Evolutionary conservation across 2,888 invertebrate species (phyloP).

Genomic region (Drosophila paucipuncta): DNA sequence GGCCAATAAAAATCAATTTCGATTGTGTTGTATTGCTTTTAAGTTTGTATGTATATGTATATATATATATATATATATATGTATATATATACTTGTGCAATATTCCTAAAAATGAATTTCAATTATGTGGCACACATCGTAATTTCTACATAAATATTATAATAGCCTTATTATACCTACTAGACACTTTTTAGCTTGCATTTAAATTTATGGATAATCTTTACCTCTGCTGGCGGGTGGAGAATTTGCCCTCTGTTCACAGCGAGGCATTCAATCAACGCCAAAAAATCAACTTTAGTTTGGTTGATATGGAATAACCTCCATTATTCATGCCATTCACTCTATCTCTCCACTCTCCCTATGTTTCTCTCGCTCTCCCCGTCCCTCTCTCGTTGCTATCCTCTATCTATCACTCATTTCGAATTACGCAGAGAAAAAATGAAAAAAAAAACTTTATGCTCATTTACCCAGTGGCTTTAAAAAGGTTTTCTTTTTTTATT

Average conservation of each 20-base stretch:
- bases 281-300: conserved; percentile 63
- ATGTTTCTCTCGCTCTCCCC: not conserved
- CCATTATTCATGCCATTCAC: conserved; percentile 49
- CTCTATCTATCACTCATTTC: conserved; percentile 43
- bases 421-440: conserved; percentile 23
- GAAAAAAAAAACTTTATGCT: conserved; percentile 59
- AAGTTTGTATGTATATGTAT: not conserved
- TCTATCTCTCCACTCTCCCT: not conserved
- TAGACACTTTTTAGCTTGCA: not conserved
- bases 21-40: not conserved
- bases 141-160: not conserved
- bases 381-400: not conserved
- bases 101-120: not conserved
- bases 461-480: conserved; percentile 69
- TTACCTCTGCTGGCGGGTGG: not conserved
- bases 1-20: conserved; percentile 21
- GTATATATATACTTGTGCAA: not conserved
- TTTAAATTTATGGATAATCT: conserved; percentile 13
- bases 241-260: conserved; percentile 2
- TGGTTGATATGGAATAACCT: conserved; percentile 57
- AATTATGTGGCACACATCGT: not conserved
- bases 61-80: no score
- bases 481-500: conserved; percentile 48
- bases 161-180: not conserved
- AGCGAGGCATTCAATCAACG: conserved; percentile 51